These are phyloP conservation scores for Hesperophylax magnus DNA, from an alignment of 1,140 invertebrate species.

Conservation along the genomic window DNA sequence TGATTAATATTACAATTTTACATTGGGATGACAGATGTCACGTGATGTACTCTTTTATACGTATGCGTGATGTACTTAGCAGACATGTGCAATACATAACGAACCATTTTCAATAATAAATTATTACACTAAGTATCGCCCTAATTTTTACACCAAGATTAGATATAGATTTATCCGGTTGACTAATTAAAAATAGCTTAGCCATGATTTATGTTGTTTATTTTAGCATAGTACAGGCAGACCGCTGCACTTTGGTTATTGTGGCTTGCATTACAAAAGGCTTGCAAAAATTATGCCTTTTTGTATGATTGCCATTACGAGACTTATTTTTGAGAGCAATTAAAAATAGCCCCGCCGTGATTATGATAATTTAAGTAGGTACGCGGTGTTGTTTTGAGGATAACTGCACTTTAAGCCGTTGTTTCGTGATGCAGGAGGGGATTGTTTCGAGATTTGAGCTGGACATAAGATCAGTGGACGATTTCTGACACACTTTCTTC, in stretches of 20 bases:
- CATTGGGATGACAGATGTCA: slow-evolving; percentile 38
- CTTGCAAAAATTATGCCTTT: too few relatives aligned
- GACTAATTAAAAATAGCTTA: too few relatives aligned
- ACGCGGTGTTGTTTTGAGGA: background rate
- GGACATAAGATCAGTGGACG: background rate
- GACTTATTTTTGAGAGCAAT: slow-evolving; percentile 40
- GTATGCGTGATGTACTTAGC: slow-evolving; percentile 1
- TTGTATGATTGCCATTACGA: too few relatives aligned
- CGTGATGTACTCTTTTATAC: slow-evolving; percentile 1
- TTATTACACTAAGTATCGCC: background rate
- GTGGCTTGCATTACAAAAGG: too few relatives aligned
- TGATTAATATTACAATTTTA: background rate
- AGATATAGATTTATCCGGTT: background rate
- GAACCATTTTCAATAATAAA: background rate
- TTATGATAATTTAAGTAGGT: background rate
- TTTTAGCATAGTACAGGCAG: too few relatives aligned
- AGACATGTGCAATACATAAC: too few relatives aligned
- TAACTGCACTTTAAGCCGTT: background rate
- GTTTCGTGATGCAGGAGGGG: background rate
- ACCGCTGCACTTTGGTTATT: too few relatives aligned
- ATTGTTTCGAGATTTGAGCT: background rate
- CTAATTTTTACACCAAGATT: slow-evolving; percentile 31
- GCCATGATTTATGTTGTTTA: too few relatives aligned
- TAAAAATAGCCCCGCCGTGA: slow-evolving; percentile 32
- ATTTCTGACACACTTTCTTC: slow-evolving; percentile 32